Evolutionary conservation across 1,140 invertebrate species (phyloP).

Genomic region (Zophobas morio): DNA sequence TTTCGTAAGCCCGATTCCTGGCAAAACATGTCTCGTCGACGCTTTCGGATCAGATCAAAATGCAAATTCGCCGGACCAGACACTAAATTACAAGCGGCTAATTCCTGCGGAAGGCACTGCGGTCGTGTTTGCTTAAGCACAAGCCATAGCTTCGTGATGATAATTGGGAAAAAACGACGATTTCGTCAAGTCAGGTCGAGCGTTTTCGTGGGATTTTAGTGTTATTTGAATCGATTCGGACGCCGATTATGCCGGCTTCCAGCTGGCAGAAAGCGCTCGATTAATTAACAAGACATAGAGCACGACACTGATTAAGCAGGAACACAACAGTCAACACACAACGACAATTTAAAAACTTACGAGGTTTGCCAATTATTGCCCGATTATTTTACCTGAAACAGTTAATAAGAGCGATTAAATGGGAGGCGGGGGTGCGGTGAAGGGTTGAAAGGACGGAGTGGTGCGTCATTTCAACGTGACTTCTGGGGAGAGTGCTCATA

Average conservation of each 20-base stretch:
- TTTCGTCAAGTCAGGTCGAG: not conserved
- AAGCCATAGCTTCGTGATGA: too few species aligned
- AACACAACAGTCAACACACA: conserved; percentile 4
- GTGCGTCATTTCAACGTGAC: too few species aligned
- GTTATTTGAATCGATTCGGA: not conserved
- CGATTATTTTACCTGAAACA: conserved; percentile 12
- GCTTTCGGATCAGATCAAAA: conserved; percentile 13
- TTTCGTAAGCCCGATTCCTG: conserved; percentile 1
- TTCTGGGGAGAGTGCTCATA: too few species aligned
- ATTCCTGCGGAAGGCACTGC: too few species aligned
- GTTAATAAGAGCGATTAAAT: not conserved
- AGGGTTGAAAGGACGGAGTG: too few species aligned
- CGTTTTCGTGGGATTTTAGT: not conserved
- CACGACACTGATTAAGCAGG: conserved; percentile 10
- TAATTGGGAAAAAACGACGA: not conserved
- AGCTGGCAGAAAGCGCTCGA: not conserved
- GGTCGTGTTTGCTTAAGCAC: too few species aligned
- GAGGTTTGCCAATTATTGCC: not conserved
- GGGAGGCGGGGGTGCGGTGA: too few species aligned
- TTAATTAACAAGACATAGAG: conserved; percentile 8
- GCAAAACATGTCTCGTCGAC: conserved; percentile 1
- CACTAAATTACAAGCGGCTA: not conserved
- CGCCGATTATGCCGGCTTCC: not conserved
- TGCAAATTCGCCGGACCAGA: not conserved
- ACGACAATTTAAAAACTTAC: conserved; percentile 10